Percentiles rank a stretch among this genome's conserved stretches.
Conservation (phyloP, 2,113 vertebrate species). For the Tinamus guttatus region DNA sequence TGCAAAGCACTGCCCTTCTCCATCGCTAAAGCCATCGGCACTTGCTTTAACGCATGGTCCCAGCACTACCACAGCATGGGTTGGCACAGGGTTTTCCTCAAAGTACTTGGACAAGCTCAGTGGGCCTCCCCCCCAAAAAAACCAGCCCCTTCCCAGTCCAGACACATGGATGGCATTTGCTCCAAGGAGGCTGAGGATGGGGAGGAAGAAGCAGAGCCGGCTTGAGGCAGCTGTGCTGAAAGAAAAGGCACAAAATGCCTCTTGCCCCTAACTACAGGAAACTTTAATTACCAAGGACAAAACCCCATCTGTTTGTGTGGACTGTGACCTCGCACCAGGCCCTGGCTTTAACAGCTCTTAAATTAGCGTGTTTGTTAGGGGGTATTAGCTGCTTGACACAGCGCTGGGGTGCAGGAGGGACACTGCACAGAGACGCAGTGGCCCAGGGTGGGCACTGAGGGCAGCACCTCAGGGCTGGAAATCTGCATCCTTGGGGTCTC, state of each 20-base stretch:
- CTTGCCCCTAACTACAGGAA: neutral
- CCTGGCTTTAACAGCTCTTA: conserved; percentile 27
- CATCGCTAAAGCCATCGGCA: neutral
- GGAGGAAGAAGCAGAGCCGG: neutral
- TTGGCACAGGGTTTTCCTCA: neutral
- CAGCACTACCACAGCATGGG: neutral
- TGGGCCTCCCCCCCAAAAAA: neutral
- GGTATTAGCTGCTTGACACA: neutral
- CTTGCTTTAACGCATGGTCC: neutral
- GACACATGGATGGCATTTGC: fast-evolving
- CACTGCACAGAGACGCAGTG: fast-evolving
- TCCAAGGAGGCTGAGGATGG: neutral
- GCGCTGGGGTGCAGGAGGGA: fast-evolving
- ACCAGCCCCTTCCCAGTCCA: fast-evolving
- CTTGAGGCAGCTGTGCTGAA: neutral
- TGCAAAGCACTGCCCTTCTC: neutral
- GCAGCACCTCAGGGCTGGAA: neutral
- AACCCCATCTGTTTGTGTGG: conserved; percentile 56
- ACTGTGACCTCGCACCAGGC: conserved; percentile 20
- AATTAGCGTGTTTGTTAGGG: conserved; percentile 19
- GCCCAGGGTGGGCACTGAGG: fast-evolving
- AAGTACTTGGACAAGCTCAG: neutral
- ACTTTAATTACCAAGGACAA: conserved; percentile 62
- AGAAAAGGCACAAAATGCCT: conserved; percentile 15
- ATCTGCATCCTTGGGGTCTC: neutral